Conservation (phyloP, 2,113 vertebrate genomes). For the Bujurquina vittata region DNA sequence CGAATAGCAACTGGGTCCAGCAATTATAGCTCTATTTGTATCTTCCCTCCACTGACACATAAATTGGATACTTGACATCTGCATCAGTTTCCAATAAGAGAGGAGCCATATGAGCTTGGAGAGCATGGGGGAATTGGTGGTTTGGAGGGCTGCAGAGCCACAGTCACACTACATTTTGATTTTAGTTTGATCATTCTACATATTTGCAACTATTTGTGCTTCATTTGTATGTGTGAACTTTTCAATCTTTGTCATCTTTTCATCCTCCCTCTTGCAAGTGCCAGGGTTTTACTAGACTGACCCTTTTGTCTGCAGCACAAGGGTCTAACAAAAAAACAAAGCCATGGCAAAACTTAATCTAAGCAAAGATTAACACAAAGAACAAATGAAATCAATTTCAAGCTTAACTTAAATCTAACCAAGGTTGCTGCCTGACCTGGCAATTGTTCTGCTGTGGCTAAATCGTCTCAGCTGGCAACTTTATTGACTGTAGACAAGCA, state of each 20-base stretch:
- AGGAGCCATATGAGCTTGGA: background rate
- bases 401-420: background rate
- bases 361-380: background rate
- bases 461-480: background rate
- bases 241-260: background rate
- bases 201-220: background rate
- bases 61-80: slow-evolving; percentile 62
- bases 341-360: background rate
- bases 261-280: background rate
- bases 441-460: background rate
- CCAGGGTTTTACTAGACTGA: background rate
- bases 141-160: background rate
- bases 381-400: background rate
- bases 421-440: background rate
- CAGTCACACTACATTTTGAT: background rate
- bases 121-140: background rate
- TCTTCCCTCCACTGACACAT: slow-evolving; percentile 23
- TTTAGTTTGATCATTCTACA: background rate
- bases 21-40: slow-evolving; percentile 46
- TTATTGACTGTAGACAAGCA: background rate
- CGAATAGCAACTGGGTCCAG: slow-evolving; percentile 43
- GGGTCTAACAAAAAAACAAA: background rate
- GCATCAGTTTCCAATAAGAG: slow-evolving; percentile 64
- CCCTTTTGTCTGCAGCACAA: background rate
- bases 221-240: background rate